Evolutionary conservation across 2,797 vertebrate species (phyloP).

Genomic region (Oreochromis grahami): DNA sequence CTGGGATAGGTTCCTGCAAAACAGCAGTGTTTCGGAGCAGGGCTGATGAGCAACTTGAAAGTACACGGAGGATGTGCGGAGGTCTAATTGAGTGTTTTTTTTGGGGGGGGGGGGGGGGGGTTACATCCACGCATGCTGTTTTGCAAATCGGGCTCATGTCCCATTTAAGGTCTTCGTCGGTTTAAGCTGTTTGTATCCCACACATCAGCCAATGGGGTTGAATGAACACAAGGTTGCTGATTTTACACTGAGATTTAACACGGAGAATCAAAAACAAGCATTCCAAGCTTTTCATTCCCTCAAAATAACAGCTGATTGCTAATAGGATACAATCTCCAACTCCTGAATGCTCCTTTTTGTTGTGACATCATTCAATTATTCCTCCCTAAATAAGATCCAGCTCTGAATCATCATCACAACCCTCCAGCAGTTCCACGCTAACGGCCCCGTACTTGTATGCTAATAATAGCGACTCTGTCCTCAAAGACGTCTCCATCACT

Average conservation of each 20-base stretch:
- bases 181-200: slow-evolving; percentile 24
- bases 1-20: slow-evolving; percentile 44
- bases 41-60: slow-evolving; percentile 27
- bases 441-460: background rate
- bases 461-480: background rate
- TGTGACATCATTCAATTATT: background rate
- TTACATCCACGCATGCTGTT: slow-evolving; percentile 14
- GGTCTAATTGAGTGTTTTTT: slow-evolving; percentile 25
- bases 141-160: slow-evolving; percentile 20
- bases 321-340: background rate
- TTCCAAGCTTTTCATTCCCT: background rate
- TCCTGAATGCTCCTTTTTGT: background rate
- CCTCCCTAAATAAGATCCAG: background rate
- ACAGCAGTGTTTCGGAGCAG: slow-evolving; percentile 17
- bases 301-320: background rate
- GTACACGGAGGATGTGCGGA: slow-evolving; percentile 9
- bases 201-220: background rate
- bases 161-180: slow-evolving; percentile 15
- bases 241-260: background rate
- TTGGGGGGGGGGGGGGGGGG: background rate
- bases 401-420: background rate
- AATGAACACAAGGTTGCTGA: background rate
- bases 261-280: background rate
- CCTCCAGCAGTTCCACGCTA: background rate
- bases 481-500: background rate